Conservation (phyloP, 1,140 invertebrate species). For the Chlorops oryzae region DNA sequence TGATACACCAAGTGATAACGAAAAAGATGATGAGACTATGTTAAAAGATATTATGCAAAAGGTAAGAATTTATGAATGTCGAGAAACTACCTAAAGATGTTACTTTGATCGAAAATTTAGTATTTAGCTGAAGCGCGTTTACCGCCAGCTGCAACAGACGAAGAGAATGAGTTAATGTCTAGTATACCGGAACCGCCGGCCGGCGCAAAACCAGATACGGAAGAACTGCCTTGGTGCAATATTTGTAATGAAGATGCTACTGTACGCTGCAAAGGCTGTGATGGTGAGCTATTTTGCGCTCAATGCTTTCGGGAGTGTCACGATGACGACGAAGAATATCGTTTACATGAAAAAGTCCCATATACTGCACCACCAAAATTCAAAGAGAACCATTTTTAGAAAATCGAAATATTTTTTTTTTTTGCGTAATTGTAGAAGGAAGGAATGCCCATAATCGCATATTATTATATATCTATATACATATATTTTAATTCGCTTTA, state of each 20-base stretch:
- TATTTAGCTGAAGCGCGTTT: slow-evolving; percentile 36
- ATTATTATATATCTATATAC: too few relatives aligned
- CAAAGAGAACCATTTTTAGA: slow-evolving; percentile 39
- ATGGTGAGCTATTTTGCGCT: slow-evolving; percentile 64
- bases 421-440: too few relatives aligned
- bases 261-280: slow-evolving; percentile 62
- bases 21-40: slow-evolving; percentile 47
- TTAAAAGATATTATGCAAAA: slow-evolving; percentile 45
- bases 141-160: slow-evolving; percentile 24
- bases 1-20: slow-evolving; percentile 45
- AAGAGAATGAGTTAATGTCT: slow-evolving; percentile 27
- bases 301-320: slow-evolving; percentile 58
- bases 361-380: slow-evolving; percentile 35
- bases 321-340: slow-evolving; percentile 45
- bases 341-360: slow-evolving; percentile 29
- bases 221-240: slow-evolving; percentile 69
- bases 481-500: too few relatives aligned
- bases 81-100: too few relatives aligned
- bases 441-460: too few relatives aligned
- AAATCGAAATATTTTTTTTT: too few relatives aligned
- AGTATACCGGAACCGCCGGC: slow-evolving; percentile 1
- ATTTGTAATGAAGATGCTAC: slow-evolving; percentile 71
- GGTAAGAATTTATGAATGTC: slow-evolving; percentile 13
- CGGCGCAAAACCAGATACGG: slow-evolving; percentile 26
- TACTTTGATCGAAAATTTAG: slow-evolving; percentile 11